A percentile compares a stretch with the other conserved stretches of the same genome.
phyloP scores from a whole-genome alignment of 1,140 invertebrate species.

The Zaprionus ghesquierei region DNA sequence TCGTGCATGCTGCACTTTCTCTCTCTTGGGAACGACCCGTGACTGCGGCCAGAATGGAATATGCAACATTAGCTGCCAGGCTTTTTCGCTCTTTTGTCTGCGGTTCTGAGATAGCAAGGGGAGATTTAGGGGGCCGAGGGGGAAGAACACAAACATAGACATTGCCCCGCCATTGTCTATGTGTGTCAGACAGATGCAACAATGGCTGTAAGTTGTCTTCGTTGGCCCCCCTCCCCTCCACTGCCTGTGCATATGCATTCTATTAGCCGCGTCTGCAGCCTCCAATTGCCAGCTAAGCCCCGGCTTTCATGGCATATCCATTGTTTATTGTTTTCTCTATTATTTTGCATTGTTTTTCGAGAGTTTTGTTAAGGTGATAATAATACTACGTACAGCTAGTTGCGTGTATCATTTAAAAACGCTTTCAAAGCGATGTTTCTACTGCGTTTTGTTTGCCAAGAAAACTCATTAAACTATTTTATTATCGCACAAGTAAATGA shows the following conservation, averaged over 20 bases:
- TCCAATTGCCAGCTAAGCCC: conserved; percentile 39
- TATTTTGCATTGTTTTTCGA: conserved; percentile 18
- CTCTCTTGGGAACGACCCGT: background rate
- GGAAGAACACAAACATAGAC: background rate
- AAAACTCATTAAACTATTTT: conserved; percentile 53
- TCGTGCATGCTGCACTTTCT: background rate
- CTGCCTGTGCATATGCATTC: conserved; percentile 14
- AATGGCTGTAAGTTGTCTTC: conserved; percentile 25
- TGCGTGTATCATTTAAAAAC: background rate
- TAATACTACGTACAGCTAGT: background rate
- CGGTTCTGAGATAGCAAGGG: conserved; percentile 5
- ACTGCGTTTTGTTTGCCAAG: conserved; percentile 33
- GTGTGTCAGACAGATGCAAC: conserved; percentile 40
- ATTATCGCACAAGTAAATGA: conserved; percentile 16
- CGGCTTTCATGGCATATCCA: conserved; percentile 18
- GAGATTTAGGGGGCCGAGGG: background rate
- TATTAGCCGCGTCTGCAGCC: conserved; percentile 14
- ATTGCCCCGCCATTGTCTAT: conserved; percentile 28
- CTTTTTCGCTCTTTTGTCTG: conserved; percentile 39
- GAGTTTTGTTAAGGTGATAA: conserved; percentile 31
- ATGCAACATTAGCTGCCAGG: conserved; percentile 65
- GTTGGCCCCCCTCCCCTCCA: background rate
- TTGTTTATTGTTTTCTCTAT: conserved; percentile 35
- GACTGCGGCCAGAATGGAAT: conserved; percentile 31
- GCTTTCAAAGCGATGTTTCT: background rate